These are phyloP conservation scores for Potamarius usumacintae DNA, from an alignment of 2,113 vertebrate genomes.

Conservation along the genomic window DNA sequence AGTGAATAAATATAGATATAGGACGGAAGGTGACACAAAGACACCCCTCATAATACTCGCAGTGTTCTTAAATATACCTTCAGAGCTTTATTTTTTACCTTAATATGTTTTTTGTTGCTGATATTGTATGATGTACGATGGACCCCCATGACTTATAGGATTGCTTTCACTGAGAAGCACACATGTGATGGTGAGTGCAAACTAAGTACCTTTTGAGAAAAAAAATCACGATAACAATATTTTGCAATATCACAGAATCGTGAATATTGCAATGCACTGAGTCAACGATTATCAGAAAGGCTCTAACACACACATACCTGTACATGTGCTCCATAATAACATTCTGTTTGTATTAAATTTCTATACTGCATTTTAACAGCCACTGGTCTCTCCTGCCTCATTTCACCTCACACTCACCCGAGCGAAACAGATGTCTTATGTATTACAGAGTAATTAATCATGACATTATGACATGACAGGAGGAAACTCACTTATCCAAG, in stretches of 20 bases:
- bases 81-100: not conserved
- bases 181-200: not conserved
- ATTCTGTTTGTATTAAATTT: not conserved
- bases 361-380: not conserved
- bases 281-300: not conserved
- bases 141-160: not conserved
- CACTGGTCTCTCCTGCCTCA: not conserved
- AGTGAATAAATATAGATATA: not conserved
- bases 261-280: not conserved
- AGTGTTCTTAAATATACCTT: not conserved
- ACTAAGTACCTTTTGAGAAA: not conserved
- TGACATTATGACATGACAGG: not conserved
- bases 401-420: not conserved
- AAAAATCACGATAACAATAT: not conserved
- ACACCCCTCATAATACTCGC: not conserved
- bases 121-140: not conserved
- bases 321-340: not conserved
- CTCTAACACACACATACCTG: not conserved
- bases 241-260: not conserved
- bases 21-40: not conserved
- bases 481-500: slow-evolving; percentile 39
- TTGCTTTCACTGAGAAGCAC: not conserved
- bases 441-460: not conserved
- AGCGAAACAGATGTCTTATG: not conserved
- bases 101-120: not conserved